phyloP scores from a whole-genome alignment of 2,888 invertebrate genomes.

The Nesidiocoris tenuis region DNA sequence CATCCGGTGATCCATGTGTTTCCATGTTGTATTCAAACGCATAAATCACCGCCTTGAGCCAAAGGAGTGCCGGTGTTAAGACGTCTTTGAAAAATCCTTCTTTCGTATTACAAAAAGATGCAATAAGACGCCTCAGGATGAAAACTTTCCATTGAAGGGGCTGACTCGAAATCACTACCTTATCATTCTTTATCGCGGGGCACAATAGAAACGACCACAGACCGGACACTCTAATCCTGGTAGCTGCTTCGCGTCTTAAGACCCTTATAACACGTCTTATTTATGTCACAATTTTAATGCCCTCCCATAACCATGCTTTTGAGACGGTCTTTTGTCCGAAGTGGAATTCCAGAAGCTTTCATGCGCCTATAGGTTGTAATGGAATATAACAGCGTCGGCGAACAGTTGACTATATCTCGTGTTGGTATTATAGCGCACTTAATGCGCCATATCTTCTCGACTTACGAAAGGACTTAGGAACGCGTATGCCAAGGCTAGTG shows the following conservation, averaged over 20 bases:
- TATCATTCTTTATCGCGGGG: neutral
- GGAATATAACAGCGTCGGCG: conserved; percentile 20
- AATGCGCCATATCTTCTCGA: conserved; percentile 15
- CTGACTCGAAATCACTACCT: neutral
- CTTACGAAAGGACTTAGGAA: neutral
- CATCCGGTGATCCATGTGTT: no score
- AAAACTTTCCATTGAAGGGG: neutral
- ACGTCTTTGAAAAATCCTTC: neutral
- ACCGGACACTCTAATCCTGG: neutral
- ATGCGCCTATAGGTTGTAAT: conserved; percentile 10
- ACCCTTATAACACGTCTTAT: conserved; percentile 38
- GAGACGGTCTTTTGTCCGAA: conserved; percentile 23
- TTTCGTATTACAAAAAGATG: neutral
- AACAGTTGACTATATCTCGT: conserved; percentile 17
- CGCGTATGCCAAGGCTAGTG: no score
- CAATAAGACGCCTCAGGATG: neutral
- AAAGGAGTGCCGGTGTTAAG: neutral
- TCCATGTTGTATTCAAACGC: neutral
- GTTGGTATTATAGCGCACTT: conserved; percentile 19
- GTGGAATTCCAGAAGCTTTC: conserved; percentile 32
- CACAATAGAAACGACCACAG: neutral
- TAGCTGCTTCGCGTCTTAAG: neutral
- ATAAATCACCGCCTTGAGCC: neutral
- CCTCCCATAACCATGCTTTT: conserved; percentile 2
- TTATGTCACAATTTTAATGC: conserved; percentile 37